phyloP scores from a whole-genome alignment of 2,888 invertebrate genomes.

The Eurytoma adleriae region DNA sequence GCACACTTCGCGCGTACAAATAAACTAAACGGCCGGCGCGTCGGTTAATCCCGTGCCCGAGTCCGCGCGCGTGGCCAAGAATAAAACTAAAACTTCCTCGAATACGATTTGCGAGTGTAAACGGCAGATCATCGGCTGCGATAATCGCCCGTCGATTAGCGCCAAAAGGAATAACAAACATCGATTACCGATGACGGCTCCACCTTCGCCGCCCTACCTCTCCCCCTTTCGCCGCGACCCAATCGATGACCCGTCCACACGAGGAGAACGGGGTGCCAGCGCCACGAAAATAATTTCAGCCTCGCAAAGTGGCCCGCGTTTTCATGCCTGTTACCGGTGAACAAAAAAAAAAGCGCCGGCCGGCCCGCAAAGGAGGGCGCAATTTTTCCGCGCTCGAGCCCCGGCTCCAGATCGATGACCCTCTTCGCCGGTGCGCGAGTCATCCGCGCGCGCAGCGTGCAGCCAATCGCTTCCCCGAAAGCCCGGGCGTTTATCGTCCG shows the following conservation, averaged over 20 bases:
- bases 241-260: conserved; percentile 23
- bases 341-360: neutral
- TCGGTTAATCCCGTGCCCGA: neutral
- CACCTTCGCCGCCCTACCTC: neutral
- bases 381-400: conserved; percentile 40
- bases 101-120: conserved; percentile 23
- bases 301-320: conserved; percentile 18
- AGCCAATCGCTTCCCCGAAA: conserved; percentile 41
- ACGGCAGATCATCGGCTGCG: neutral
- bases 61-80: conserved; percentile 16
- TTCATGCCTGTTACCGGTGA: conserved; percentile 21
- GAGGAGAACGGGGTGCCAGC: neutral
- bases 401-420: conserved; percentile 40
- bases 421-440: neutral
- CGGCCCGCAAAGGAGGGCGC: conserved; percentile 17
- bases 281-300: conserved; percentile 40
- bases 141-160: conserved; percentile 48
- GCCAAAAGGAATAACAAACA: conserved; percentile 38
- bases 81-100: conserved; percentile 46
- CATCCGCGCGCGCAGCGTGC: neutral
- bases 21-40: conserved; percentile 8
- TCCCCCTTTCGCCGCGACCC: neutral
- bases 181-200: neutral
- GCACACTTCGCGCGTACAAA: conserved; percentile 21
- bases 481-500: conserved; percentile 29